Evolutionary conservation across 2,113 vertebrate genomes (phyloP), one percentile per base, ranked within the genome.

Genomic region (Rhinoptilus africanus): DNA sequence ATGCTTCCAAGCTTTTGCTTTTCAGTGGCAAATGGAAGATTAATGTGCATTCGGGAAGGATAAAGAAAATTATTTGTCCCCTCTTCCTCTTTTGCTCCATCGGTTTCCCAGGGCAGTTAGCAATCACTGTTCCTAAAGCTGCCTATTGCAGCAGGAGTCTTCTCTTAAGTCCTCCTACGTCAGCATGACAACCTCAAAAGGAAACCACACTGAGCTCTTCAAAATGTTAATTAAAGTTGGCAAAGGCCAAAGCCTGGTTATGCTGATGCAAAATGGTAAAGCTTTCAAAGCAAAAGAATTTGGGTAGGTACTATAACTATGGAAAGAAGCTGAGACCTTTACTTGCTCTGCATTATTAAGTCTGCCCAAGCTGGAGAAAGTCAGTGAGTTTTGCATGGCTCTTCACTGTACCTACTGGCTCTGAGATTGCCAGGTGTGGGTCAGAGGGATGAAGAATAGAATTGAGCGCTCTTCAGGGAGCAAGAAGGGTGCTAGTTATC

Each of bases 161-260:
- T 85, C 43, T 93, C 59, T 92, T 35, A 35, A 50, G 35, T 50
- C 74, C 37, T 80, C 50, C 6, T 13, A 43, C 28, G 41, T 48
- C 76, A 93, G 6, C 56, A 93, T 24, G 85, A 80, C 3, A 23
- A 9, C 39, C 78, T 81, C 51, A n/a, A 87, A 34, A 45, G 37
- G 39, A 28, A 96, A 62, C 62, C 19, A 30, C 30, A 23, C 12
- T 66, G 62, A 86, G 43, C 37, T 92, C 92, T 94, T 95, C 37
- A 95, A 97, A 97, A 68, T 89, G 51, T 78, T 74, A 86, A 96
- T 95, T 88, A 73, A 85, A 89, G 22, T 80, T 92, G 57, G 73
- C 91, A 89, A 91, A 48, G 64, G 68, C 77, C 87, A 88, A 90
- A 88, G 66, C 48, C 39, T 53, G 48, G 15, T 12, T 56, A 60